Base-by-base conservation (phyloP, 2,113 vertebrate genomes). In the Montifringilla adamsi region DNA sequence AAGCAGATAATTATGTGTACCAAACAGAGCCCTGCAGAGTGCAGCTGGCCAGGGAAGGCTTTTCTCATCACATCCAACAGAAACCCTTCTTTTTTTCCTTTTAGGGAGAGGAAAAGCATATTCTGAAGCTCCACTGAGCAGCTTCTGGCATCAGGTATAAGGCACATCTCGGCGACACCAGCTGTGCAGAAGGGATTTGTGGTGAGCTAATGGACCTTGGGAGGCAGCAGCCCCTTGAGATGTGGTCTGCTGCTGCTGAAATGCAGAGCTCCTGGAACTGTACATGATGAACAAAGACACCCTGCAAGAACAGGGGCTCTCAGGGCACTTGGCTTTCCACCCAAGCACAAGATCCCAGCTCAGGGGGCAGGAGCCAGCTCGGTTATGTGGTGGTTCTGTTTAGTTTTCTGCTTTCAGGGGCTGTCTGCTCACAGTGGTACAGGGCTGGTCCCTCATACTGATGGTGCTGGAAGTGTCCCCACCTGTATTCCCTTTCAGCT, bases 281-380 rank as follows among this genome's bases (percentile, higher is more conserved):
- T 31, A 63, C 3, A 0, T 13, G 21, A 33, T 26, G 27, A 78
- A 31, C 24, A 49, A 62, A 50, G n/a, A n/a, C 60, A 72, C 2
- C 15, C 12, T 0, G 0, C 31, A 74, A 30, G 31, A 70, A 16
- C 0, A 0, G 0, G 1, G 4, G 17, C 2, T 3, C 72, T 81
- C 59, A 27, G 75, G 7, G 27, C 73, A 26, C 2, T 1, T 64
- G 68, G 21, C 17, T 92, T 90, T 70, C 43, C 47, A 86, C 21
- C 14, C 39, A 60, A 52, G 33, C 19, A 33, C 35, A 30, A 35
- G 30, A 47, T 8, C 24, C 43, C 47, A 84, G 35, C 52, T 81
- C 35, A 35, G 21, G 59, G 9, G 70, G 43, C 28, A 86, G 64
- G 37, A 76, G 13, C 41, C 28, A 53, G n/a, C 31, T 70, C 62